phyloP scores from a whole-genome alignment of 2,797 vertebrate genomes.

The Mycteria americana region DNA sequence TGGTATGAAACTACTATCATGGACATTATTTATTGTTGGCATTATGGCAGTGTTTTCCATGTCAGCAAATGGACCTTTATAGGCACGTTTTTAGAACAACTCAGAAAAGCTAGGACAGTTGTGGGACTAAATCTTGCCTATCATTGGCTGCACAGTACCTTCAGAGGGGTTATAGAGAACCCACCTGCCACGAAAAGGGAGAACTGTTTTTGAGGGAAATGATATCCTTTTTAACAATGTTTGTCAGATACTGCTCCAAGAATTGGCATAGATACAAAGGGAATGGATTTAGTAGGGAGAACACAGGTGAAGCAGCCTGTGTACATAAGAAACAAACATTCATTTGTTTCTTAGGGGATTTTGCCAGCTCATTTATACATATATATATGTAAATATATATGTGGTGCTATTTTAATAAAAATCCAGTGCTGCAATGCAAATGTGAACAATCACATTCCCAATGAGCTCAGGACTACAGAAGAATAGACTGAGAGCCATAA shows the following conservation, averaged over 20 bases:
- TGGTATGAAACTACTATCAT: not conserved
- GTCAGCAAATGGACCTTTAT: not conserved
- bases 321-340: too few relatives aligned
- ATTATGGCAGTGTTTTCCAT: not conserved
- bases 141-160: not conserved
- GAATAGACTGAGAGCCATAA: not conserved
- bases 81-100: not conserved
- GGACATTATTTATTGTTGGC: not conserved
- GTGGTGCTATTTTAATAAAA: not conserved
- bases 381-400: not conserved
- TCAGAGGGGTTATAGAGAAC: not conserved
- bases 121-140: not conserved
- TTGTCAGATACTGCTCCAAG: not conserved
- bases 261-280: not conserved
- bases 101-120: not conserved
- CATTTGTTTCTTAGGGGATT: not conserved
- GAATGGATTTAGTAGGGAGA: not conserved
- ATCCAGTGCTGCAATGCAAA: not conserved
- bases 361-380: not conserved
- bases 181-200: not conserved
- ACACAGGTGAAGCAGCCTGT: not conserved
- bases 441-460: not conserved
- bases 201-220: not conserved
- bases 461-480: not conserved
- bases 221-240: not conserved